A percentile compares a stretch with the other conserved stretches of the same genome.
phyloP scores from a whole-genome alignment of 2,113 vertebrate genomes.

The Recurvirostra avosetta region DNA sequence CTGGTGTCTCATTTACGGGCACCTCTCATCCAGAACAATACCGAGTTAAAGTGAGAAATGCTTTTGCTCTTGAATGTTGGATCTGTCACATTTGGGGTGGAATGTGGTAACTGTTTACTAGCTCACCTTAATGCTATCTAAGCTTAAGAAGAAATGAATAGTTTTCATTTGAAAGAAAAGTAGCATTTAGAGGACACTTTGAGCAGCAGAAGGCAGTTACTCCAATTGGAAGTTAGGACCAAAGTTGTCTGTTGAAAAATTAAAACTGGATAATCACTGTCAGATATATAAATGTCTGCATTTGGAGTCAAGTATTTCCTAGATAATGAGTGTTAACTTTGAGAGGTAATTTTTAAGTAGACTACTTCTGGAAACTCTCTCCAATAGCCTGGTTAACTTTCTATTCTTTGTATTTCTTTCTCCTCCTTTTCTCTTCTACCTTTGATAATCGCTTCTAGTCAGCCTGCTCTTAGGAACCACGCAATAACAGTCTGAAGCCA shows the following conservation, averaged over 20 bases:
- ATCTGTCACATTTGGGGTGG: background rate
- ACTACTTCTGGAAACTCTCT: background rate
- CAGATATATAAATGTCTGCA: background rate
- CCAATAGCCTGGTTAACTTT: background rate
- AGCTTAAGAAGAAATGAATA: background rate
- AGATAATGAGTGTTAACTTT: background rate
- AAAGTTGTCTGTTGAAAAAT: background rate
- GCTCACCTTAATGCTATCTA: background rate
- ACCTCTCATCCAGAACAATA: background rate
- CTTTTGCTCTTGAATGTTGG: background rate
- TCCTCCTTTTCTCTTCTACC: background rate
- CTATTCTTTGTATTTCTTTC: background rate
- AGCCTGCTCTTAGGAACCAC: background rate
- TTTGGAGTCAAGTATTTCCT: background rate
- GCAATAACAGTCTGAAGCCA: background rate
- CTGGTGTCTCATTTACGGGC: background rate
- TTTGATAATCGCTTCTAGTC: background rate
- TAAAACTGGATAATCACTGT: background rate
- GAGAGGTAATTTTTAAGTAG: background rate
- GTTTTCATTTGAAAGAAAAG: background rate
- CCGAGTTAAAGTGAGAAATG: background rate
- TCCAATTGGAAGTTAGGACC: background rate
- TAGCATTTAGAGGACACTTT: background rate
- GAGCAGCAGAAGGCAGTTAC: background rate
- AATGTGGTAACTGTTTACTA: background rate